Evolutionary conservation across 2,888 invertebrate species (phyloP), one percentile per base, ranked within the genome.

Genomic region (Meliscaeva auricollis): DNA sequence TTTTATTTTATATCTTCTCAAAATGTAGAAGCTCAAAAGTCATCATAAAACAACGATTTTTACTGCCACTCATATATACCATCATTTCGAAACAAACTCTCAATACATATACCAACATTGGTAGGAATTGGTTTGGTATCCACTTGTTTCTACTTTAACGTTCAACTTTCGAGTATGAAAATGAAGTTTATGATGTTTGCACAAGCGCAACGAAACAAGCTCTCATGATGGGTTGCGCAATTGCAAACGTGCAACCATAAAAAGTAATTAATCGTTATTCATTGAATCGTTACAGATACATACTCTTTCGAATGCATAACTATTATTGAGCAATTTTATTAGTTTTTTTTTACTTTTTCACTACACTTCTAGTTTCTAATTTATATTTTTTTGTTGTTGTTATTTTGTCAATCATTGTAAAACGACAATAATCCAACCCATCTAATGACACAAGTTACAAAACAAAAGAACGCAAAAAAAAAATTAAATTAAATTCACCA

Each of bases 241-340:
- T 15, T 48, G n/a, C 13, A 66, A 20, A 50, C 41, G 66, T 46
- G n/a, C 41, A 64, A 38, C 9, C 76, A 58, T 62, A 44, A 62
- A 58, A 60, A 62, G 62, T 26, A 78, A 73, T 69, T 68, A 74
- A 73, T 83, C 54, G 68, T 50, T 66, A 22, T 44, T 66, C 48
- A 81, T 56, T 62, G 56, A 70, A 58, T 70, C 20, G 48, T 30
- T 35, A 44, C 62, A 54, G 44, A 73, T 58, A 32, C 30, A 26
- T 44, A n/a, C 20, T 8, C 4, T 26, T 3, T 2, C 26, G 4
- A 26, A 26, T 26, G 26, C 26, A 26, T 26, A 26, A 26, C 4
- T 26, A 3, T 26, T 26, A 26, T 26, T 26, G 2, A 26, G 26
- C 26, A 44, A 30, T 62, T 26, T 56, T 30, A 15, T 13, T 11